Conservation (phyloP, 2,888 invertebrate genomes). For the Gari tellinella region DNA sequence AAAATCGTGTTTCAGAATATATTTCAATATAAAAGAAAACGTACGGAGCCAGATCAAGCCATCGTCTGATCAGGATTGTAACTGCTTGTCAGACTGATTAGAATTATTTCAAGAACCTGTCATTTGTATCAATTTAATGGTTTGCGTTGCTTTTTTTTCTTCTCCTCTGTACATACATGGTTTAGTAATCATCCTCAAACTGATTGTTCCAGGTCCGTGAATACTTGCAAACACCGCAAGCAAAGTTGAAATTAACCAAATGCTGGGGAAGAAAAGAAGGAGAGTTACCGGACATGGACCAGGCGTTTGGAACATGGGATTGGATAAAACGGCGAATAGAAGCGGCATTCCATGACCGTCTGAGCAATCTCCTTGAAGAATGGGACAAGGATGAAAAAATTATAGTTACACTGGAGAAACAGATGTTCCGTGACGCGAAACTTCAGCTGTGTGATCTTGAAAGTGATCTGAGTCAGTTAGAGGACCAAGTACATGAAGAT, state of each 20-base stretch:
- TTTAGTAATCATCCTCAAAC: too few species aligned
- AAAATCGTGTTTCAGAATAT: too few species aligned
- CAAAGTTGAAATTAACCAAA: slow-evolving; percentile 47
- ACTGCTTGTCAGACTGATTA: too few species aligned
- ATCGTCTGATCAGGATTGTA: too few species aligned
- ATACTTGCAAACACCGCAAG: slow-evolving; percentile 52
- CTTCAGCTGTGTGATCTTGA: slow-evolving; percentile 62
- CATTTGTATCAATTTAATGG: too few species aligned
- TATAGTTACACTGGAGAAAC: slow-evolving; percentile 49
- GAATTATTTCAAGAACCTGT: too few species aligned
- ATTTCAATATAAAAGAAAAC: too few species aligned
- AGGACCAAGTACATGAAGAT: slow-evolving; percentile 38
- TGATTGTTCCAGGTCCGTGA: slow-evolving; percentile 35
- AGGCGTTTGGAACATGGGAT: slow-evolving; percentile 48
- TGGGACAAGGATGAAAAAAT: slow-evolving; percentile 62
- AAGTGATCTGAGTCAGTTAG: slow-evolving; percentile 65
- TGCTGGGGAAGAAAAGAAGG: slow-evolving; percentile 51
- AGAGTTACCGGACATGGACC: slow-evolving; percentile 51
- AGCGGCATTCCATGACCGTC: slow-evolving; percentile 48
- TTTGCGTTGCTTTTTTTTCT: too few species aligned
- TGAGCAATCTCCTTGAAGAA: slow-evolving; percentile 55
- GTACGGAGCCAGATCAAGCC: too few species aligned
- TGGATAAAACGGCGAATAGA: slow-evolving; percentile 56
- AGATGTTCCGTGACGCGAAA: slow-evolving; percentile 61
- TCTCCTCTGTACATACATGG: too few species aligned